phyloP scores from a whole-genome alignment of 2,888 invertebrate genomes.

The Synergus laeviventris region DNA sequence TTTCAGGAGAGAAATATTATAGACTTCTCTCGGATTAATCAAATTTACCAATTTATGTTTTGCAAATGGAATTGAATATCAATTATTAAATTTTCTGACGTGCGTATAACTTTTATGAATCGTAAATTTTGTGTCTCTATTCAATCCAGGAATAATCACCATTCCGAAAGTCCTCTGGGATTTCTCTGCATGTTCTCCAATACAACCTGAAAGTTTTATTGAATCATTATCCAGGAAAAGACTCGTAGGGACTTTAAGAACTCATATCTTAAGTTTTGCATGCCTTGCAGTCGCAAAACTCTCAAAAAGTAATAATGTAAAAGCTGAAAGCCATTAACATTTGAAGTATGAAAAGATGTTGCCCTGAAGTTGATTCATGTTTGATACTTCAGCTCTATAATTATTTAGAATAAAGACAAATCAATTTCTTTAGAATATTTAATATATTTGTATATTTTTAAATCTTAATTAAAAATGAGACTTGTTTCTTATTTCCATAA shows the following conservation, averaged over 20 bases:
- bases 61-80: neutral
- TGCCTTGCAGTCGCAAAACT: neutral
- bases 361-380: too few relatives aligned
- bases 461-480: neutral
- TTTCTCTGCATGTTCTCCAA: neutral
- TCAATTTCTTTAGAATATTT: neutral
- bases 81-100: neutral
- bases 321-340: neutral
- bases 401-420: neutral
- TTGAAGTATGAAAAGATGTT: neutral
- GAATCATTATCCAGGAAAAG: conserved; percentile 17
- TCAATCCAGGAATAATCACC: conserved; percentile 3
- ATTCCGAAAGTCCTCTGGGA: neutral
- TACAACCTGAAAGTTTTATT: conserved; percentile 29
- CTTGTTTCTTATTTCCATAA: neutral
- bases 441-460: neutral
- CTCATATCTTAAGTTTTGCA: neutral
- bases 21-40: neutral
- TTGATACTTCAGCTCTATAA: too few relatives aligned
- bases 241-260: neutral
- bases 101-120: conserved; percentile 23
- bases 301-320: neutral
- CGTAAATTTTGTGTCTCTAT: neutral
- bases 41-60: neutral
- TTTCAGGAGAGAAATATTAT: too few relatives aligned